Base-by-base conservation (phyloP, 2,888 invertebrate genomes). In the Caenorhabditis sp. region DNA sequence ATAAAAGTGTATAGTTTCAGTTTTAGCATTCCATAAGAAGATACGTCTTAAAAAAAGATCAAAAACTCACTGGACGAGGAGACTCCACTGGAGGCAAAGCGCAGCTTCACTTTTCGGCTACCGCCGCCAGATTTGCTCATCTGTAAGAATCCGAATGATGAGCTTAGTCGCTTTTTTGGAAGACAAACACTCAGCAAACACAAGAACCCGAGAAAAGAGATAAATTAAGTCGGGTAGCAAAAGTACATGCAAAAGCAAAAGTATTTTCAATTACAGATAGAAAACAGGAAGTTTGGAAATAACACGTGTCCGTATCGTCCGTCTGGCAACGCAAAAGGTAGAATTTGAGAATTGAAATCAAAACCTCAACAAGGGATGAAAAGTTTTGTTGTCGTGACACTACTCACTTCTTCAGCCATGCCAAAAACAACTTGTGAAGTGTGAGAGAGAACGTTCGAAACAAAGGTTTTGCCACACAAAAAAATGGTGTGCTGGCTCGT, bases 41-140 rank as follows among this genome's bases (percentile, higher is more conserved):
- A 39, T 22, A 32, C 45, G 39, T 37, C 17, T 32, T 30, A n/a
- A 52, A 68, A 46, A 26, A 48, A 20, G 30, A 55, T 20, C 17
- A n/a, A 53, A 45, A 62, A 56, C 62, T 71, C 46, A 71, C 62
- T 55, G 17, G 59, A 53, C 15, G 70, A 59, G 26, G 61, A 66
- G 22, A 43, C 62, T 45, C 35, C 62, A 17, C 55, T 71, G 22
- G 68, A 50, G n/a, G 75, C 75, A 48, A 75, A 75, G 62, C 75
- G 68, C 62, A 75, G 61, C 52, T 75, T 75, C 32, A 68, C 62
- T 68, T 68, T 75, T 41, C 73, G 50, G 46, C 61, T 62, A n/a
- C n/a, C n/a, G 55, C 70, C 59, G 30, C 55, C 71, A 52, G 68
- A 63, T 52, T 75, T 75, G 68, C 75, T 75, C 75, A 75, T 75